These are phyloP conservation scores for Torymus auratus DNA, from an alignment of 2,888 invertebrate genomes.

Conservation along the genomic window DNA sequence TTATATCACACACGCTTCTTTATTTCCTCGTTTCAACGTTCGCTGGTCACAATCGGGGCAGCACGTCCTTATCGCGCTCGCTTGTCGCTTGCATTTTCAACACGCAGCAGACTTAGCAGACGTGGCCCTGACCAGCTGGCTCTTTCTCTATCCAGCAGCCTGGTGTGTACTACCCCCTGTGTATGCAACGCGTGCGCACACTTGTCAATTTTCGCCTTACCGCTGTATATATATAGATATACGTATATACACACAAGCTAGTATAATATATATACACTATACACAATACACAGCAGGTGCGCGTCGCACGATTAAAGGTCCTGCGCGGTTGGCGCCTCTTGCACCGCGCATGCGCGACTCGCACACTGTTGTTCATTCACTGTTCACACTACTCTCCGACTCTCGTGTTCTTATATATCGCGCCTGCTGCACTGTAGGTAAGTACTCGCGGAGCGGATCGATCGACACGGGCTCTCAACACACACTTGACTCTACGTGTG, in stretches of 20 bases:
- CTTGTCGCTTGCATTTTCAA: background rate
- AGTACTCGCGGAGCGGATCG: background rate
- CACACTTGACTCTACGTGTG: background rate
- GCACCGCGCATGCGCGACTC: slow-evolving; percentile 38
- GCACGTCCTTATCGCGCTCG: slow-evolving; percentile 26
- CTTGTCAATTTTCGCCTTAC: no score
- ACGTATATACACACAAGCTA: no score
- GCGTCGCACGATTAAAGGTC: slow-evolving; percentile 40
- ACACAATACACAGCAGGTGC: slow-evolving; percentile 21
- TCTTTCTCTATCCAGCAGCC: no score
- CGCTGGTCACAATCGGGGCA: slow-evolving; percentile 14
- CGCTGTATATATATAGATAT: no score
- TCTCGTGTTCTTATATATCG: background rate
- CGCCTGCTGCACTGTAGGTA: background rate
- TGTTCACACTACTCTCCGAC: no score
- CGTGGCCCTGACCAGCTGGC: slow-evolving; percentile 29
- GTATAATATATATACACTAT: background rate
- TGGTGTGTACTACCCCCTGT: no score
- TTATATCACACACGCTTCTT: no score
- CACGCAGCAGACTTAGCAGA: background rate
- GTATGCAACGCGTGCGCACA: no score
- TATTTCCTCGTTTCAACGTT: background rate
- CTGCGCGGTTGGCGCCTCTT: slow-evolving; percentile 51
- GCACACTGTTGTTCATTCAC: background rate
- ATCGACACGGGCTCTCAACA: background rate